Percentiles rank a stretch among this genome's conserved stretches.
Evolutionary conservation across 2,113 vertebrate species (phyloP).

Genomic region (Polypterus bichir): DNA sequence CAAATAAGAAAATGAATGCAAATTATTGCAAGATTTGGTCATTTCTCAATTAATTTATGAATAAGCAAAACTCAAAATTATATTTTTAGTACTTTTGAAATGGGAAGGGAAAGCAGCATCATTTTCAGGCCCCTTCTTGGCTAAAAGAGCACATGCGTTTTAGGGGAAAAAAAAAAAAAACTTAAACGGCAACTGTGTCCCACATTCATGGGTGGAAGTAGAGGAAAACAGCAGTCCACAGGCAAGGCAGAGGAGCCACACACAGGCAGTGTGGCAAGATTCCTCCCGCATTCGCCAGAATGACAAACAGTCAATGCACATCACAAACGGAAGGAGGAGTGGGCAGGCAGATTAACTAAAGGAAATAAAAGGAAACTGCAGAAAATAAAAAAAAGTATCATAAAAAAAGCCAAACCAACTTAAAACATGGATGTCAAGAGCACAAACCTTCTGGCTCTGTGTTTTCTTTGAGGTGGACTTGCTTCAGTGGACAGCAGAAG

Average conservation of each 20-base stretch:
- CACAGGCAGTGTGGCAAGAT: constrained; percentile 29
- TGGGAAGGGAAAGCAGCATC: constrained; percentile 21
- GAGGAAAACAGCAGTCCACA: constrained; percentile 38
- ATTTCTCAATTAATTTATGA: background rate
- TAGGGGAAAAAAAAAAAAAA: background rate
- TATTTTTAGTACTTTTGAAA: background rate
- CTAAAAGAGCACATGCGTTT: constrained; percentile 2
- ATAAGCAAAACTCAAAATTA: background rate
- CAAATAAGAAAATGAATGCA: constrained; percentile 30
- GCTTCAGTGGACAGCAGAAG: constrained; percentile 99
- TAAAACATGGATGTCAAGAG: constrained; percentile 57
- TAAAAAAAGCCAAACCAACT: constrained; percentile 36
- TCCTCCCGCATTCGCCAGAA: constrained; percentile 29
- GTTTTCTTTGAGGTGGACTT: constrained; percentile 94
- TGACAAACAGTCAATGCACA: constrained; percentile 45
- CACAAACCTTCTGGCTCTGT: constrained; percentile 98
- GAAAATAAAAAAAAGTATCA: constrained; percentile 29
- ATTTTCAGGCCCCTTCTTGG: constrained; percentile 23
- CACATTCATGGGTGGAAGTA: constrained; percentile 2
- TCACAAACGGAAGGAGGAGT: constrained; percentile 18
- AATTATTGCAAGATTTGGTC: constrained; percentile 32
- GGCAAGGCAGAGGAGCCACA: constrained; percentile 31
- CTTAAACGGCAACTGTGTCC: constrained; percentile 17
- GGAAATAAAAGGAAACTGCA: constrained; percentile 29
- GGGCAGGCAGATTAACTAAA: constrained; percentile 38